These are phyloP conservation scores for Schrankia costaestrigalis DNA, from an alignment of 2,888 invertebrate genomes.

Conservation along the genomic window DNA sequence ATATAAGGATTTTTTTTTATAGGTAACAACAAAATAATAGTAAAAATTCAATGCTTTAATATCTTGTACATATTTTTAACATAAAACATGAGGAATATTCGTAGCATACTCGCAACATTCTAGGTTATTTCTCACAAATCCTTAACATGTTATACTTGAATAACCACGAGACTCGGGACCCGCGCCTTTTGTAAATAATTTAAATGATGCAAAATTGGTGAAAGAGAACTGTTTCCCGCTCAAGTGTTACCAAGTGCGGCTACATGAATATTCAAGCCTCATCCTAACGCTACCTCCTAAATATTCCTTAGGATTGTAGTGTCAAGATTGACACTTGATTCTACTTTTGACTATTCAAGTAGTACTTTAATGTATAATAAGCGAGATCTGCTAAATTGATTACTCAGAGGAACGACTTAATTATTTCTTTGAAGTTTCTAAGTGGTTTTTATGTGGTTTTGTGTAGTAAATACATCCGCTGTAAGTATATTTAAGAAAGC, in stretches of 20 bases:
- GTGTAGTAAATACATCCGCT: too few species aligned
- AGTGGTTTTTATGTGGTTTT: not conserved
- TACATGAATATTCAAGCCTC: slow-evolving; percentile 57
- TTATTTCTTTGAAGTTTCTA: slow-evolving; percentile 13
- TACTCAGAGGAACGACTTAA: slow-evolving; percentile 14
- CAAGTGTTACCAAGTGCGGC: slow-evolving; percentile 43
- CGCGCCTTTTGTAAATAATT: slow-evolving; percentile 41
- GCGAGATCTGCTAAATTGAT: slow-evolving; percentile 8
- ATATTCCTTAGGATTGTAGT: slow-evolving; percentile 38
- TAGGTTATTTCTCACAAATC: slow-evolving; percentile 11
- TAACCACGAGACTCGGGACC: slow-evolving; percentile 6
- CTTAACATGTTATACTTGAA: slow-evolving; percentile 12
- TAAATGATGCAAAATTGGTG: slow-evolving; percentile 40
- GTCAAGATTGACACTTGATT: slow-evolving; percentile 41
- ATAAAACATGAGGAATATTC: too few species aligned
- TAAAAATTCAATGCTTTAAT: too few species aligned
- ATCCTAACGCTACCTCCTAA: slow-evolving; percentile 35
- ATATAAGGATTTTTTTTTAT: too few species aligned
- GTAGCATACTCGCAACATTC: too few species aligned
- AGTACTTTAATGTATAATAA: slow-evolving; percentile 31
- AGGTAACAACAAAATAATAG: too few species aligned
- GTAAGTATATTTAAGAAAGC: too few species aligned
- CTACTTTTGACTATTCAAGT: slow-evolving; percentile 29
- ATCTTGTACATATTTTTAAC: too few species aligned
- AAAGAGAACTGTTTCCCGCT: slow-evolving; percentile 40